phyloP scores from a whole-genome alignment of 1,140 invertebrate species.

The Papilio polytes region DNA sequence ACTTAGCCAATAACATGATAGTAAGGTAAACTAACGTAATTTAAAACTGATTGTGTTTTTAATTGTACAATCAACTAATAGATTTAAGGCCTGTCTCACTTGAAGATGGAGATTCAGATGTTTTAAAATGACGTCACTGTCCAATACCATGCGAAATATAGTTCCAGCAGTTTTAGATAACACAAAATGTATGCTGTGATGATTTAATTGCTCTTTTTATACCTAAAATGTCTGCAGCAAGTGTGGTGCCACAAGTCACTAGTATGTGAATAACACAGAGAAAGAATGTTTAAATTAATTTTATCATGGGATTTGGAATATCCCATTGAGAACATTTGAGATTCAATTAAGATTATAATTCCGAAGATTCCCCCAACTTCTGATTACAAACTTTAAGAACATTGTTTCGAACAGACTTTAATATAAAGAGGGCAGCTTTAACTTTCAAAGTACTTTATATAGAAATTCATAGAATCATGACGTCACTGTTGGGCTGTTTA shows the following conservation, averaged over 20 bases:
- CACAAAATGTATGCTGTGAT: too few relatives aligned
- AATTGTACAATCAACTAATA: background rate
- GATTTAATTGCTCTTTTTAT: too few relatives aligned
- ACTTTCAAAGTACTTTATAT: conserved; percentile 12
- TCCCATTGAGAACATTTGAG: conserved; percentile 12
- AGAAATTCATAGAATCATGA: background rate
- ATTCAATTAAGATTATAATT: conserved; percentile 29
- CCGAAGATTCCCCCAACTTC: conserved; percentile 10
- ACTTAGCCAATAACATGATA: conserved; percentile 1
- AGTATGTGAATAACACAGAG: background rate
- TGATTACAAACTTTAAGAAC: conserved; percentile 18
- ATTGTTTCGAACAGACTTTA: conserved; percentile 28
- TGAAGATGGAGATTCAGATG: too few relatives aligned
- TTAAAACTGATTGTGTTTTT: background rate
- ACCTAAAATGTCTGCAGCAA: too few relatives aligned
- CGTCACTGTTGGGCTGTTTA: background rate
- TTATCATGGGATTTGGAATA: conserved; percentile 17
- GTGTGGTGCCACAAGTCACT: too few relatives aligned
- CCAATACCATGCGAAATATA: too few relatives aligned
- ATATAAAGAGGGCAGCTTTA: conserved; percentile 16
- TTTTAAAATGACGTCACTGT: too few relatives aligned
- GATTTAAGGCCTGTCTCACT: too few relatives aligned
- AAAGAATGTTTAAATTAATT: conserved; percentile 16
- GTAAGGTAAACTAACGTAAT: background rate
- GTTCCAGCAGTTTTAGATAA: too few relatives aligned